Conservation (phyloP, 64 coral and sea anemone genomes). For the Hydrozoanthus tunicans region DNA sequence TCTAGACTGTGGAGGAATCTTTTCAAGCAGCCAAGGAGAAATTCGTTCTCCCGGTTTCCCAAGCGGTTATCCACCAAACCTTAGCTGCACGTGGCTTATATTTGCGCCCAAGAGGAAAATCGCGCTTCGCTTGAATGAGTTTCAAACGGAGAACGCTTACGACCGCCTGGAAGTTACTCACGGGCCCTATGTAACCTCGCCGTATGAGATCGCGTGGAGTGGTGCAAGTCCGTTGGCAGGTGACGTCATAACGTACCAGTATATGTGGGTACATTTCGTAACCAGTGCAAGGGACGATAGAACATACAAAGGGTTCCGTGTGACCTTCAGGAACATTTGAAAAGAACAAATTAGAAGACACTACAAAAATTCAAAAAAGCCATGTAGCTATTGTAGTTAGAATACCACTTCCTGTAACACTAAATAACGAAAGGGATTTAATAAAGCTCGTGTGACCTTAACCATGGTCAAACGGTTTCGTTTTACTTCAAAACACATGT, state of each 20-base stretch:
- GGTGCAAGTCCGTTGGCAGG: slow-evolving; percentile 82
- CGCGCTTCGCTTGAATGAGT: slow-evolving; percentile 69
- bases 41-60: slow-evolving; percentile 87
- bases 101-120: slow-evolving; percentile 74
- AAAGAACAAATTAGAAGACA: background rate
- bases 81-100: slow-evolving; percentile 91
- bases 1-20: slow-evolving; percentile 93
- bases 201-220: slow-evolving; percentile 82
- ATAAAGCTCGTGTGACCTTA: background rate
- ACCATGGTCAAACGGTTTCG: background rate
- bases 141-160: slow-evolving; percentile 88
- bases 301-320: slow-evolving; percentile 87
- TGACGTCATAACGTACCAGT: slow-evolving; percentile 71
- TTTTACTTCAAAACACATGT: background rate
- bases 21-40: slow-evolving; percentile 57
- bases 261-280: slow-evolving; percentile 93
- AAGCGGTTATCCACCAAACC: slow-evolving; percentile 74
- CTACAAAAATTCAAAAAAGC: background rate
- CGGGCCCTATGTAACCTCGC: slow-evolving; percentile 82
- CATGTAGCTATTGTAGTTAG: background rate
- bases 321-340: slow-evolving; percentile 55
- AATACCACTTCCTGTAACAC: background rate
- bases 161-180: slow-evolving; percentile 83
- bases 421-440: background rate
- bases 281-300: slow-evolving; percentile 81